These are phyloP conservation scores for Alauda arvensis DNA, from an alignment of 2,797 vertebrate species.

Conservation along the genomic window DNA sequence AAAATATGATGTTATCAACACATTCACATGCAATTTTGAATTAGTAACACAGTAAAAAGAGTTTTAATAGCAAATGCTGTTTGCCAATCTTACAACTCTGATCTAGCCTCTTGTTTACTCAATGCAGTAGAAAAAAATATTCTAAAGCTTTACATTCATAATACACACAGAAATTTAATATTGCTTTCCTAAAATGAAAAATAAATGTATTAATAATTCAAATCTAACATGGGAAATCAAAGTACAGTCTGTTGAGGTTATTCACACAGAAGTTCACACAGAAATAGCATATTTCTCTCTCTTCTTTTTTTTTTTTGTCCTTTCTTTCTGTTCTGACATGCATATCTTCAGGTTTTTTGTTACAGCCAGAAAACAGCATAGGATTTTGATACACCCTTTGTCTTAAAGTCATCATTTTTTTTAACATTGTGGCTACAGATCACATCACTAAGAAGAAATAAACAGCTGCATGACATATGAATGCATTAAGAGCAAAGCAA, in stretches of 20 bases:
- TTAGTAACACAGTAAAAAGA: not conserved
- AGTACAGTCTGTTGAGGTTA: not conserved
- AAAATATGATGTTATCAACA: not conserved
- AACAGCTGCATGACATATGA: not conserved
- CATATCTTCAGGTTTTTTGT: not conserved
- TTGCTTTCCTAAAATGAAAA: not conserved
- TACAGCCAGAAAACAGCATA: not conserved
- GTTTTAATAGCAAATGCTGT: not conserved
- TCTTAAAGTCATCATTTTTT: not conserved
- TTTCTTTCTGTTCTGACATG: not conserved
- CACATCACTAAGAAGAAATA: slow-evolving; percentile 5
- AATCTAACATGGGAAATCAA: not conserved
- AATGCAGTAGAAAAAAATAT: not conserved
- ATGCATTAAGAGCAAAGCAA: not conserved
- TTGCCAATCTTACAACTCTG: not conserved
- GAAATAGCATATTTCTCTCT: not conserved
- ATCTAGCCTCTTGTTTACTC: not conserved
- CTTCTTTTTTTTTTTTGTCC: not conserved
- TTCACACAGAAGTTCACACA: not conserved
- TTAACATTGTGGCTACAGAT: not conserved
- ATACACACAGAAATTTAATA: not conserved
- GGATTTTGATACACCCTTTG: slow-evolving; percentile 7
- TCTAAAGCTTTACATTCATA: not conserved
- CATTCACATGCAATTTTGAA: not conserved
- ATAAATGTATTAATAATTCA: not conserved